A percentile compares a stretch with the other conserved stretches of the same genome.
Conservation (phyloP, 2,797 vertebrate species). For the Tiaroga cobitis region DNA sequence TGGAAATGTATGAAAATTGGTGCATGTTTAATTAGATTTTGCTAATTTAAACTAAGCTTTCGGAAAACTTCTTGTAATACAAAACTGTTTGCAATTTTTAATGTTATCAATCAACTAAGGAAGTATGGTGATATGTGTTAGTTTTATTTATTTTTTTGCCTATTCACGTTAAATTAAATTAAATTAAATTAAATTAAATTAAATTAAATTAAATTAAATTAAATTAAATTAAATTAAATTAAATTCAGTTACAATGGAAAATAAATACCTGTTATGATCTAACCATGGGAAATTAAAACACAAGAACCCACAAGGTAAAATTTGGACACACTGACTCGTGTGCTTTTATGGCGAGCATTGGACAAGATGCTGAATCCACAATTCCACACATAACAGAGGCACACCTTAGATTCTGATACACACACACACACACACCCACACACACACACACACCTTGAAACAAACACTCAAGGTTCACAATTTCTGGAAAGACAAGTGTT, state of each 20-base stretch:
- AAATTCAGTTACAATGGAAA: neutral
- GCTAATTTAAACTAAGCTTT: neutral
- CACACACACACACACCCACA: slow-evolving; percentile 18
- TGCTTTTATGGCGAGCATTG: neutral
- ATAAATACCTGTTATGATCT: neutral
- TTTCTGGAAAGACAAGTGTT: slow-evolving; percentile 21
- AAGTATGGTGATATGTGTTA: neutral
- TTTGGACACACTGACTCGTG: slow-evolving; percentile 17
- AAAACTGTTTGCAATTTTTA: neutral
- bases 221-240: too few species aligned
- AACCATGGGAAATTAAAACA: slow-evolving; percentile 23
- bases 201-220: too few species aligned
- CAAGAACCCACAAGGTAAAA: neutral
- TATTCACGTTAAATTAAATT: too few species aligned
- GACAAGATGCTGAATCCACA: neutral
- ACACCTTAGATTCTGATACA: slow-evolving; percentile 31
- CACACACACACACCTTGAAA: neutral
- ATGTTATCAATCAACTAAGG: neutral
- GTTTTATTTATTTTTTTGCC: neutral
- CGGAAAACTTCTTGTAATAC: neutral
- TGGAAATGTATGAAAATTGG: neutral
- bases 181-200: too few species aligned
- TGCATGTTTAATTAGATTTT: neutral
- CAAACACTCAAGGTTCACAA: slow-evolving; percentile 9
- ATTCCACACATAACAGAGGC: slow-evolving; percentile 20